Evolutionary conservation across 1,140 invertebrate genomes (phyloP), one percentile per base, ranked within the genome.

Genomic region (Drosophila busckii): DNA sequence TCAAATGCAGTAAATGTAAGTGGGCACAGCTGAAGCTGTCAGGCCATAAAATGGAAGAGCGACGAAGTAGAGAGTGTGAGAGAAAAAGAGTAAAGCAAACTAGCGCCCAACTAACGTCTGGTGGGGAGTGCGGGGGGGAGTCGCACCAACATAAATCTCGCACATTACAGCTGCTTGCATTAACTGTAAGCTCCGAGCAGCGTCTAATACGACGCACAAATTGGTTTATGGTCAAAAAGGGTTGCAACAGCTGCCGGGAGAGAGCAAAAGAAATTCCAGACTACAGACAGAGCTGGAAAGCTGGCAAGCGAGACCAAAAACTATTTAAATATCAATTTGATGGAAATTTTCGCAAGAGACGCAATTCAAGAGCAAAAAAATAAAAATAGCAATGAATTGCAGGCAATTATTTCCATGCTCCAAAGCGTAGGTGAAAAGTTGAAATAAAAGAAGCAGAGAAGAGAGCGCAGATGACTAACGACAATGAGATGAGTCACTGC

Each of bases 381-480:
- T n/a, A n/a, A n/a, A n/a, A n/a, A n/a, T n/a, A n/a, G n/a, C n/a
- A n/a, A n/a, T n/a, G n/a, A n/a, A n/a, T n/a, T n/a, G n/a, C n/a
- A n/a, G n/a, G n/a, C n/a, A n/a, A n/a, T n/a, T n/a, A n/a, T n/a
- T n/a, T n/a, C n/a, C n/a, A n/a, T n/a, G n/a, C n/a, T n/a, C n/a
- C n/a, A n/a, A n/a, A n/a, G n/a, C n/a, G n/a, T n/a, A n/a, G n/a
- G n/a, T n/a, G n/a, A n/a, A n/a, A n/a, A n/a, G n/a, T n/a, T n/a
- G n/a, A n/a, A n/a, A n/a, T n/a, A n/a, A n/a, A n/a, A n/a, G n/a
- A n/a, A n/a, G n/a, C n/a, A n/a, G n/a, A n/a, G n/a, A n/a, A n/a
- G n/a, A n/a, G n/a, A n/a, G n/a, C n/a, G 48, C 37, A 66, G 56
- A 70, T 70, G 69, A 73, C 61, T 76, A 76, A 76, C 54, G 37